Evolutionary conservation across 2,888 invertebrate species (phyloP).

Genomic region (Diplazon laetatorius): DNA sequence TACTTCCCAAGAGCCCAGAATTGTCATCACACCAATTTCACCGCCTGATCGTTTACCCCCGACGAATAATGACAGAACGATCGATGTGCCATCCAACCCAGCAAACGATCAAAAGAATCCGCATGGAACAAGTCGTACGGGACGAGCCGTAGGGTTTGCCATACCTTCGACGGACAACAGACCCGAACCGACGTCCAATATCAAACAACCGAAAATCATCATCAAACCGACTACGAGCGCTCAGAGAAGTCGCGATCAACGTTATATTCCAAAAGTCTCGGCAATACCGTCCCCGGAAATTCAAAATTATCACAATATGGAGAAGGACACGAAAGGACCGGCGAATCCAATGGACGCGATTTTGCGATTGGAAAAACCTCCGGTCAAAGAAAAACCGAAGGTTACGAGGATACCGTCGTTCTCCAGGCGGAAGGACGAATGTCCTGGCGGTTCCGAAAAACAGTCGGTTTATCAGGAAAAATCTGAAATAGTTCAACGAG

Average conservation of each 20-base stretch:
- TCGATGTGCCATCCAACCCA: constrained; percentile 17
- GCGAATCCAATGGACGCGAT: constrained; percentile 43
- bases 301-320: constrained; percentile 67
- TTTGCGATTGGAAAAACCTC: constrained; percentile 69
- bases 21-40: constrained; percentile 47
- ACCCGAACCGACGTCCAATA: constrained; percentile 82
- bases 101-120: constrained; percentile 6
- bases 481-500: constrained; percentile 72
- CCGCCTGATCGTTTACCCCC: constrained; percentile 11
- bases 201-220: constrained; percentile 80
- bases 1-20: constrained; percentile 61
- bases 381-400: constrained; percentile 75
- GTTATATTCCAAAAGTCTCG: constrained; percentile 78
- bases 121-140: constrained; percentile 2
- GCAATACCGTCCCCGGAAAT: constrained; percentile 77
- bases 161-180: constrained; percentile 74
- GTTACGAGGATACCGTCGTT: constrained; percentile 77
- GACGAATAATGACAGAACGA: constrained; percentile 33
- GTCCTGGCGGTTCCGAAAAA: constrained; percentile 45
- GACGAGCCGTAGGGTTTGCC: neutral
- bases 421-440: constrained; percentile 72
- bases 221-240: constrained; percentile 76
- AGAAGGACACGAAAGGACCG: constrained; percentile 68
- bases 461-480: constrained; percentile 68
- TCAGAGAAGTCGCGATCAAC: constrained; percentile 73